Percentiles rank a stretch among this genome's conserved stretches.
Conservation (phyloP, 2,797 vertebrate genomes). For the Pogoniulus pusillus region DNA sequence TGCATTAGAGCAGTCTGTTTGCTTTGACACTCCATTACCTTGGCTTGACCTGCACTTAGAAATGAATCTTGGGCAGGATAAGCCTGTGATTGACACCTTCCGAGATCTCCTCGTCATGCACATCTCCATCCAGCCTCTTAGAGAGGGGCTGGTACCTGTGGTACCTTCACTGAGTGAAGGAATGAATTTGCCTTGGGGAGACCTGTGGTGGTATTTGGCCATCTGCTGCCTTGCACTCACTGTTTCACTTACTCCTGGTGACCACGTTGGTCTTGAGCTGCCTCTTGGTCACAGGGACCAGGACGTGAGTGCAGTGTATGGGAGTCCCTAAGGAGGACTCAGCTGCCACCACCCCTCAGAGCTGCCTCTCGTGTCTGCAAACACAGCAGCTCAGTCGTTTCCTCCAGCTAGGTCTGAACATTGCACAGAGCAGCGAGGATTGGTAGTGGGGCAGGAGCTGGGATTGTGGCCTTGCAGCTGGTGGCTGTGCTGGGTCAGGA, state of each 20-base stretch:
- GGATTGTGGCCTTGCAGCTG: background rate
- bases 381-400: background rate
- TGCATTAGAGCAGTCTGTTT: background rate
- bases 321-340: no score
- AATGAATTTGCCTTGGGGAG: background rate
- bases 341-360: background rate
- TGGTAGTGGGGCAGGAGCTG: background rate
- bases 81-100: background rate
- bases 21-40: background rate
- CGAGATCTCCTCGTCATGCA: background rate
- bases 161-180: background rate
- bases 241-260: background rate
- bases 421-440: background rate
- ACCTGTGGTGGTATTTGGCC: background rate
- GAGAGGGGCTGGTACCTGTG: background rate
- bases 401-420: background rate
- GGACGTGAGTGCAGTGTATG: background rate
- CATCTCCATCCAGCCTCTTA: background rate
- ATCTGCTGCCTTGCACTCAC: rapidly evolving
- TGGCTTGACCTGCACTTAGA: constrained; percentile 25
- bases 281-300: background rate
- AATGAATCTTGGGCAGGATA: background rate
- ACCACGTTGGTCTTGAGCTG: background rate
- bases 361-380: background rate
- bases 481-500: background rate